Evolutionary conservation across 2,797 vertebrate genomes (phyloP), one percentile per base, ranked within the genome.

Genomic region (Masticophis lateralis): DNA sequence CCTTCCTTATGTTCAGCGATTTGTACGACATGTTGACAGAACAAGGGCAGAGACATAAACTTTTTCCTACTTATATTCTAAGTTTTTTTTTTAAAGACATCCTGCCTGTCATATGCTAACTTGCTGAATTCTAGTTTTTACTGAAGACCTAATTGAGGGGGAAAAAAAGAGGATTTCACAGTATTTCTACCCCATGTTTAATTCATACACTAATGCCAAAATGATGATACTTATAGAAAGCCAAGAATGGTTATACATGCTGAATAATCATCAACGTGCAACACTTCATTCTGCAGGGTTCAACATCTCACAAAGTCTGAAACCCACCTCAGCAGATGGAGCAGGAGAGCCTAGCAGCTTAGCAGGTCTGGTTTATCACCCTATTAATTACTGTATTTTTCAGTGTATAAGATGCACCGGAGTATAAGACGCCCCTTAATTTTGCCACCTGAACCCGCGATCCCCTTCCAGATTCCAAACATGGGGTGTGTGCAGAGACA

Each of bases 11-110:
- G 97, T 97, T 97, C 98, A 98, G 97, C 97, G 98, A 97, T 98
- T 97, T 97, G 96, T 97, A 96, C 97, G 97, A 98, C 96, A 92
- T 95, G 95, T 97, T 98, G 98, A 99, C 98, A 98, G 98, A 98
- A 98, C 98, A 98, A 98, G 98, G 98, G 97, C 98, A 98, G 94
- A 11, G 59, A 97, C 95, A 97, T 95, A 97, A 97, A 66, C 94
- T 94, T 92, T 92, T 83, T 43, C 61, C 1, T 90, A 59, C 90
- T 94, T 55, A 55, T 55, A 86, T 56, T 53, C 51, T 16, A 61
- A 43, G 16, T 61, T 53, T 66, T 53, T 22, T 60, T 66, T 53
- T 51, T 51, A 51, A 37, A 87, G 87, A 57, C 92, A 79, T 83
- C 51, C 53, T 27, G 56, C 43, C 60, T 93, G 86, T 83, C 66